Base-by-base conservation (phyloP, 23 tunicate genomes). In the Trididemnum clinides region DNA sequence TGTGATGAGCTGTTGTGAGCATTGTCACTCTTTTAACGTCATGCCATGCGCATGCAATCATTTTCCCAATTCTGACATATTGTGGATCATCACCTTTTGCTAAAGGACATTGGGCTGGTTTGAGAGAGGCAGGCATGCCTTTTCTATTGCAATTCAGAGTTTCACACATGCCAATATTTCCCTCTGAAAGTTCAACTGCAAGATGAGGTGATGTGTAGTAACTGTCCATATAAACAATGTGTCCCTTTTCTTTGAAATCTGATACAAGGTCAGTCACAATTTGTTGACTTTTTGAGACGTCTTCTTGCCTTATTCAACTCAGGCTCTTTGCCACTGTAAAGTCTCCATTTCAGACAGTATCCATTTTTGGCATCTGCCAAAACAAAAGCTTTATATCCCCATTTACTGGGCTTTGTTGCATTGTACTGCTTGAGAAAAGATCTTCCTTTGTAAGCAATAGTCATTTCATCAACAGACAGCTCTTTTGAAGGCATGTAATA, bases 191-290 rank as follows among this genome's bases (percentile, higher is more conserved):
- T 32, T 50, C 83, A 51, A 78, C 38, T 32, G 39, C 22, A 29
- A 78, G 50, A 51, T 7, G 23, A 78, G 69, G 83, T 51, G 83
- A 78, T 29, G 65, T 51, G 66, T 78, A 78, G 50, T 32, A 78
- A 54, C 83, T 78, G 66, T 78, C 69, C 83, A 78, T 78, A 28
- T 78, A 51, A 54, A 78, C 66, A 78, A 54, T 51, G 66, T 78
- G 83, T 28, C 66, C 66, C 65, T 50, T 50, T 29, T 35, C 83
- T 32, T 32, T 29, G 66, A 50, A 78, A 75, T 38, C 58, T 22
- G 81, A n/a, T 39, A 28, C 38, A 10, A 78, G 83, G 50, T 78
- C 50, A 37, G 57, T 73, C 80, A 36, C 80, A 37, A 37, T 37
- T 73, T 73, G 54, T 12, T 73, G 80, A 37, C 57, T 73, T 73